These are phyloP conservation scores for Hippasteria phrygiana DNA, from an alignment of 53 echinoderm and acorn worm species.

Conservation along the genomic window DNA sequence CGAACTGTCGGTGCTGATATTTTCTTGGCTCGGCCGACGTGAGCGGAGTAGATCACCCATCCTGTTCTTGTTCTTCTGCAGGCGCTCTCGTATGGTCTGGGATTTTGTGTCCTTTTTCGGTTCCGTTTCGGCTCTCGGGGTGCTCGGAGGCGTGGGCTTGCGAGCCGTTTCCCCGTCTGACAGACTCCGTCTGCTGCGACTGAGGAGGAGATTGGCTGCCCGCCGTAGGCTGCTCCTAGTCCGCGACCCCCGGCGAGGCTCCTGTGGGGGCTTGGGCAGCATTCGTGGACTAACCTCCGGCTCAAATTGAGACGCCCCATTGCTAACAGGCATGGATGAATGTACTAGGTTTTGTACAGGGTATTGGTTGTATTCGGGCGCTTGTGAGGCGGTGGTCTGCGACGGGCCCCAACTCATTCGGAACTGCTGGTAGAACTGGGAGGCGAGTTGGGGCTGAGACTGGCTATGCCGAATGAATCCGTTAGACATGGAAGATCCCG, in stretches of 20 bases:
- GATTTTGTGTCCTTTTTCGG: slow-evolving; percentile 35
- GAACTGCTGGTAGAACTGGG: slow-evolving; percentile 59
- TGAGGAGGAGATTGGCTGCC: slow-evolving; percentile 87
- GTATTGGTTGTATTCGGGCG: slow-evolving; percentile 10
- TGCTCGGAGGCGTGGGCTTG: slow-evolving; percentile 35
- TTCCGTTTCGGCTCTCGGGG: slow-evolving; percentile 38
- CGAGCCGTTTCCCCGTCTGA: slow-evolving; percentile 70
- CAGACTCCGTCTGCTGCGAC: slow-evolving; percentile 82
- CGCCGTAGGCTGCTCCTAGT: slow-evolving; percentile 86
- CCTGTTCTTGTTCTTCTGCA: slow-evolving; percentile 80
- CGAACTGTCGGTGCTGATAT: slow-evolving; percentile 18
- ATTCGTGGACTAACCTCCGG: slow-evolving; percentile 52
- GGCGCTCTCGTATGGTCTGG: slow-evolving; percentile 78
- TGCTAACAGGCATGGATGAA: not conserved
- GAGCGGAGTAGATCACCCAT: slow-evolving; percentile 84
- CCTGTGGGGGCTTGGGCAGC: slow-evolving; percentile 82
- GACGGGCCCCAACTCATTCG: slow-evolving; percentile 44
- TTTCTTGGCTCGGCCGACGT: slow-evolving; percentile 66
- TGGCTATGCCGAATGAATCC: not conserved
- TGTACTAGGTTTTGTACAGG: not conserved
- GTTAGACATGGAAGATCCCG: not conserved
- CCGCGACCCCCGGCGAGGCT: slow-evolving; percentile 79
- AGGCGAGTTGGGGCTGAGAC: slow-evolving; percentile 37
- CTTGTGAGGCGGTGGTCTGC: not conserved
- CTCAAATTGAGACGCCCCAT: slow-evolving; percentile 20